Evolutionary conservation across 2,888 invertebrate genomes (phyloP).

Genomic region (Drosophila dives): DNA sequence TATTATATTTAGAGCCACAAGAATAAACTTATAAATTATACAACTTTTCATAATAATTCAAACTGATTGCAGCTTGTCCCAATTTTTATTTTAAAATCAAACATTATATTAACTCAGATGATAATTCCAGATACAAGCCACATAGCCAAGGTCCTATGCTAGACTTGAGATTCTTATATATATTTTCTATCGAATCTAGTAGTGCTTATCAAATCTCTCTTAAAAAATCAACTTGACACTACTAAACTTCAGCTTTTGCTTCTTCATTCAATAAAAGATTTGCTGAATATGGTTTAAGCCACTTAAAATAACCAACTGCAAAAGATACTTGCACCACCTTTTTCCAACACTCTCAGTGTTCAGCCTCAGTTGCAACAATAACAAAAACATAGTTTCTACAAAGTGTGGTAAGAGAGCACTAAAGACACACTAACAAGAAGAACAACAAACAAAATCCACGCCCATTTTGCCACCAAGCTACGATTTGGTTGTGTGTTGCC

Average conservation of each 20-base stretch:
- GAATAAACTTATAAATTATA: background rate
- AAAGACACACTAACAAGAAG: background rate
- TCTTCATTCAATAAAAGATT: background rate
- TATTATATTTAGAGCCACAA: background rate
- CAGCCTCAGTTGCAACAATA: background rate
- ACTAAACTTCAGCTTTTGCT: background rate
- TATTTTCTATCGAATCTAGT: background rate
- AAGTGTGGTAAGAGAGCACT: conserved; percentile 27
- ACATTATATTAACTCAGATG: background rate
- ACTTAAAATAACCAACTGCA: background rate
- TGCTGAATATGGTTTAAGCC: background rate
- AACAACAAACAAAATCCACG: conserved; percentile 48
- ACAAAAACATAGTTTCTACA: conserved; percentile 58
- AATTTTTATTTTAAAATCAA: background rate
- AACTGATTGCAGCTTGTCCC: background rate
- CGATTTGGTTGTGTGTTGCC: conserved; percentile 5
- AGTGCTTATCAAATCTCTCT: background rate
- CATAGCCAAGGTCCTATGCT: background rate
- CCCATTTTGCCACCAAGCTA: conserved; percentile 61
- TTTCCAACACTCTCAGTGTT: background rate
- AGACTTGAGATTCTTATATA: background rate
- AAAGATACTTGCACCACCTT: background rate
- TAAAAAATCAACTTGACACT: background rate
- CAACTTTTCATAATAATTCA: background rate
- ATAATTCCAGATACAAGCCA: background rate